A percentile compares a stretch with the other conserved stretches of the same genome.
phyloP scores from a whole-genome alignment of 2,797 vertebrate genomes.

The Ispidina lecontei region DNA sequence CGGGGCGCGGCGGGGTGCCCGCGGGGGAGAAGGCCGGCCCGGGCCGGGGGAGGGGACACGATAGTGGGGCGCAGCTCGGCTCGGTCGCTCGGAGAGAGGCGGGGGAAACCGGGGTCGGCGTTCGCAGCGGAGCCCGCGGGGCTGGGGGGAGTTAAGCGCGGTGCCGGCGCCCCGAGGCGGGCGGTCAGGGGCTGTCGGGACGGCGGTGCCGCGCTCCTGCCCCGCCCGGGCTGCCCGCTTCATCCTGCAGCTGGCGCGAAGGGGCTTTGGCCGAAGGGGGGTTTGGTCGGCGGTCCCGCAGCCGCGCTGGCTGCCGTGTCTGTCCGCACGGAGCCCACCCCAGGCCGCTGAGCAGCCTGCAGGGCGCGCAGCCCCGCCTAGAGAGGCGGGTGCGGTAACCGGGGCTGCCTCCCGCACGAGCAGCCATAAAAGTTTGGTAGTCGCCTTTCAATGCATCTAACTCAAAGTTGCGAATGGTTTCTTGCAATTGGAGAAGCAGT shows the following conservation, averaged over 20 bases:
- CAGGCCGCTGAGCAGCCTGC: background rate
- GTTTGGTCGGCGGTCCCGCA: background rate
- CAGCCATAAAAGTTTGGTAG: background rate
- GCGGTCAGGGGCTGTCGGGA: background rate
- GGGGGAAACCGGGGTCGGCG: background rate
- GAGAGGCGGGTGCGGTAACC: accelerated
- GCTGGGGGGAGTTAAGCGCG: accelerated
- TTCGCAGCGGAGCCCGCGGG: background rate
- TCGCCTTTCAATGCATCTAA: background rate
- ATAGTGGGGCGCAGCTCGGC: background rate
- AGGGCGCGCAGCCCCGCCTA: background rate
- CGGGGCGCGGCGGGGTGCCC: background rate
- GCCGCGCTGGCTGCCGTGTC: background rate
- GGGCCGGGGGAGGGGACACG: background rate
- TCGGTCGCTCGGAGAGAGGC: background rate
- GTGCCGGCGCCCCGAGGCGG: background rate
- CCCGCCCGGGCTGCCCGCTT: background rate
- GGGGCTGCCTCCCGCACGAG: accelerated
- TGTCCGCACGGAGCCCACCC: background rate
- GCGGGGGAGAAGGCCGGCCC: background rate
- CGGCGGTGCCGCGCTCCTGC: background rate
- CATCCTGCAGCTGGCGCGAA: accelerated
- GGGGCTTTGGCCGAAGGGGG: no score
- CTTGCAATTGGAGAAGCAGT: background rate
- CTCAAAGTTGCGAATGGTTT: background rate